Percentiles rank a stretch among this genome's conserved stretches.
phyloP scores from a whole-genome alignment of 2,797 vertebrate genomes.

The Helostoma temminkii region DNA sequence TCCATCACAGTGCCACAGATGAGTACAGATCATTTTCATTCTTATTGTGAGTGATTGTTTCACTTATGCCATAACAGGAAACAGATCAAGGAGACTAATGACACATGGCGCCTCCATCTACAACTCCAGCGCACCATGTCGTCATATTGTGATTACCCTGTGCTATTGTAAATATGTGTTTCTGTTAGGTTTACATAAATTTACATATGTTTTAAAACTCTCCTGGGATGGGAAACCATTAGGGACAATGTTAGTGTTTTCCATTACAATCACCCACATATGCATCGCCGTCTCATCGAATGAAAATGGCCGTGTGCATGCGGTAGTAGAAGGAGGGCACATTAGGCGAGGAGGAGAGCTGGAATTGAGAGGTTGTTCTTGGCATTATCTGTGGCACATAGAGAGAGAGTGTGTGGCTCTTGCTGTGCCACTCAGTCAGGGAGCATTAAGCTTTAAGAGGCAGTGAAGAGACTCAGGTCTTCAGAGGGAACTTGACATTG shows the following conservation, averaged over 20 bases:
- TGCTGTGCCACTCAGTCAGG: constrained; percentile 82
- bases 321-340: constrained; percentile 65
- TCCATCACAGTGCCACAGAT: constrained; percentile 75
- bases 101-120: constrained; percentile 90
- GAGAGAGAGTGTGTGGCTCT: constrained; percentile 74
- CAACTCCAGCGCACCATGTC: constrained; percentile 82
- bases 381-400: constrained; percentile 80
- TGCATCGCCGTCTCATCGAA: constrained; percentile 59
- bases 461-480: constrained; percentile 85
- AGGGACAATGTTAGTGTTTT: constrained; percentile 73
- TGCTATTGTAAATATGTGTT: constrained; percentile 86
- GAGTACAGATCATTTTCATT: constrained; percentile 84
- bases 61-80: constrained; percentile 81
- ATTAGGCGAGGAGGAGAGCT: constrained; percentile 73
- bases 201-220: constrained; percentile 79
- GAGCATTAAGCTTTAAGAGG: constrained; percentile 82
- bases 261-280: constrained; percentile 65
- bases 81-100: constrained; percentile 89
- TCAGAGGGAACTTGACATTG: constrained; percentile 83
- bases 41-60: constrained; percentile 85
- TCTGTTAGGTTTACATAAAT: constrained; percentile 83
- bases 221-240: constrained; percentile 78
- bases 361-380: constrained; percentile 83
- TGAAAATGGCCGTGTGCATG: constrained; percentile 58
- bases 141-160: constrained; percentile 86